A percentile compares a stretch with the other conserved stretches of the same genome.
These are phyloP conservation scores for Gouania willdenowi DNA, from an alignment of 2,797 vertebrate species.

Conservation along the genomic window DNA sequence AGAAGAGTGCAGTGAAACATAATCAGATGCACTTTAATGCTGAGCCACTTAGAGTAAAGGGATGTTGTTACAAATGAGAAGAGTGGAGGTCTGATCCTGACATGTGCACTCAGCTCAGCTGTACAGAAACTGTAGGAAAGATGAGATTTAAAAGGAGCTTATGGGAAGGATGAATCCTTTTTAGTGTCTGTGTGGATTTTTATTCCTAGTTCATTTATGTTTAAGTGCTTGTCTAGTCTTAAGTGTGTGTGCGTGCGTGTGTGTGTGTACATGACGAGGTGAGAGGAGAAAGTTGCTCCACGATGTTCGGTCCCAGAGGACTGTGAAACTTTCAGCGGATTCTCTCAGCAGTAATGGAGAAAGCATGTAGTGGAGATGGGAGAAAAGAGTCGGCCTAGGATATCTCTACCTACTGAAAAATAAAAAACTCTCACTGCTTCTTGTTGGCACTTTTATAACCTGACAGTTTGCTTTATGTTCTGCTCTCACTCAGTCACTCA, in stretches of 20 bases:
- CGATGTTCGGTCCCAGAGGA: slow-evolving; percentile 29
- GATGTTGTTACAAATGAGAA: slow-evolving; percentile 3
- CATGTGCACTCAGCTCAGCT: slow-evolving; percentile 32
- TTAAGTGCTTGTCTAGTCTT: background rate
- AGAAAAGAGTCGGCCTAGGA: slow-evolving; percentile 13
- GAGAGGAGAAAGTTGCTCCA: slow-evolving; percentile 20
- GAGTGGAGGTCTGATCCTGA: slow-evolving; percentile 13
- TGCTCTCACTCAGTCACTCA: too few species aligned
- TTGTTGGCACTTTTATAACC: background rate
- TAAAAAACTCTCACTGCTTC: too few species aligned
- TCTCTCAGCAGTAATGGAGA: slow-evolving; percentile 61
- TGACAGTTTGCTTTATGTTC: too few species aligned
- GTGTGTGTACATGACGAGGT: slow-evolving; percentile 15
- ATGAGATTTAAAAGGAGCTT: slow-evolving; percentile 47
- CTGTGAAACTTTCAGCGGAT: slow-evolving; percentile 45
- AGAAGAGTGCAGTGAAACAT: background rate
- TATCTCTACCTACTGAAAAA: slow-evolving; percentile 13
- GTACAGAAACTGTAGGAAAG: slow-evolving; percentile 27
- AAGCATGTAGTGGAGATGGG: slow-evolving; percentile 47
- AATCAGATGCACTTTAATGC: slow-evolving; percentile 4
- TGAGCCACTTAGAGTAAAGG: slow-evolving; percentile 8
- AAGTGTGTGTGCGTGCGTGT: slow-evolving; percentile 12
- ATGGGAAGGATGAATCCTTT: too few species aligned
- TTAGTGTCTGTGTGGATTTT: slow-evolving; percentile 18
- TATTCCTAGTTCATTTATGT: background rate